Percentiles rank a stretch among this genome's conserved stretches.
Conservation (phyloP, 1,140 invertebrate species). For the Drosophila pandora region DNA sequence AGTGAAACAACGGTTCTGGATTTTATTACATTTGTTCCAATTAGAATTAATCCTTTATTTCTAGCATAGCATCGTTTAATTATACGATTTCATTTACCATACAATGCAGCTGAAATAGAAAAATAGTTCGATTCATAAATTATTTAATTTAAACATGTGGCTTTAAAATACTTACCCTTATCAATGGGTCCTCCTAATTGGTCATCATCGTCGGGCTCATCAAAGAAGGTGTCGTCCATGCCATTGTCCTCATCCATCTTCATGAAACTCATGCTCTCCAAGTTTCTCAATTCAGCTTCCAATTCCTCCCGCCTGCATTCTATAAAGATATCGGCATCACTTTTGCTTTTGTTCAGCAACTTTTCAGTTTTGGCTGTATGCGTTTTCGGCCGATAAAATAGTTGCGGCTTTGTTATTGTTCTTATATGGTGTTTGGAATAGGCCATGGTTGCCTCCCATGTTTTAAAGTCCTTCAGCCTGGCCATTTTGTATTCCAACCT, state of each 20-base stretch:
- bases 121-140: too few species aligned
- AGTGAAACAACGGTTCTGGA: slow-evolving; percentile 17
- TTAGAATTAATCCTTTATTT: slow-evolving; percentile 27
- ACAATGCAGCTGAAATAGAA: slow-evolving; percentile 16
- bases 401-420: slow-evolving; percentile 92
- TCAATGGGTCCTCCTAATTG: slow-evolving; percentile 17
- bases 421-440: slow-evolving; percentile 93
- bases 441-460: slow-evolving; percentile 92
- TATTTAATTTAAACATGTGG: too few species aligned
- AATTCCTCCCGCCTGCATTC: slow-evolving; percentile 51
- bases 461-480: slow-evolving; percentile 93
- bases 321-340: slow-evolving; percentile 50
- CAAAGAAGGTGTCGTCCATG: slow-evolving; percentile 46
- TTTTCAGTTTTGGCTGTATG: slow-evolving; percentile 52
- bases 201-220: slow-evolving; percentile 34
- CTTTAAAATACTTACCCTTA: slow-evolving; percentile 31
- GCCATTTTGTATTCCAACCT: slow-evolving; percentile 96
- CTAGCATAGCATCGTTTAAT: slow-evolving; percentile 26
- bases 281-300: slow-evolving; percentile 53
- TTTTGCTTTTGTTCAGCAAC: slow-evolving; percentile 50
- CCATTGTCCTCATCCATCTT: slow-evolving; percentile 50
- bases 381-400: slow-evolving; percentile 92
- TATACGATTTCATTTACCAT: slow-evolving; percentile 22
- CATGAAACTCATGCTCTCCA: slow-evolving; percentile 48
- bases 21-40: slow-evolving; percentile 16